A percentile compares a stretch with the other conserved stretches of the same genome.
These are phyloP conservation scores for Rhyzopertha dominica DNA, from an alignment of 1,140 invertebrate species.

Conservation along the genomic window DNA sequence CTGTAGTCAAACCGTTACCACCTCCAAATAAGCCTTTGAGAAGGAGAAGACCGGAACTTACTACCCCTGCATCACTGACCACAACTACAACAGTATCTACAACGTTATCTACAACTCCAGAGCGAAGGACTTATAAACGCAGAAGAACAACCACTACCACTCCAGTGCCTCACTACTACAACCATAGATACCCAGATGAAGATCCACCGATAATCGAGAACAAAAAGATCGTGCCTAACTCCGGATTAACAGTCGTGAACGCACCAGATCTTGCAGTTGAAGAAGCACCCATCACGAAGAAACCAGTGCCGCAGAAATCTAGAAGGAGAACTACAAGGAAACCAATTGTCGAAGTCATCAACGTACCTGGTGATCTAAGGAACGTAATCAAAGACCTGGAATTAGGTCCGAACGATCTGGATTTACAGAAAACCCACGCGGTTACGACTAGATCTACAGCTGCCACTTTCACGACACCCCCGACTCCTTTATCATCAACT, in stretches of 20 bases:
- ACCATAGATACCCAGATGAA: constrained; percentile 30
- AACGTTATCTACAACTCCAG: not conserved
- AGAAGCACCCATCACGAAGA: not conserved
- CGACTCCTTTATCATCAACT: constrained; percentile 15
- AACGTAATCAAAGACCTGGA: constrained; percentile 22
- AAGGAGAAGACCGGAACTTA: constrained; percentile 5
- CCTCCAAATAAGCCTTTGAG: constrained; percentile 1
- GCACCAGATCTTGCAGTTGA: constrained; percentile 14
- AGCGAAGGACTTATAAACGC: constrained; percentile 5
- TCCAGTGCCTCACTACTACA: constrained; percentile 20
- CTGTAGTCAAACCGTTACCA: constrained; percentile 1
- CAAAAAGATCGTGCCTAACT: constrained; percentile 5
- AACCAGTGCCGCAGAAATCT: not conserved
- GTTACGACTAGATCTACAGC: constrained; percentile 22
- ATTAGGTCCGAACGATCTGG: constrained; percentile 10
- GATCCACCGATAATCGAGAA: constrained; percentile 11
- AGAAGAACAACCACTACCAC: constrained; percentile 8
- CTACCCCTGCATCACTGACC: constrained; percentile 3
- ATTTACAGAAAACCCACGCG: constrained; percentile 16
- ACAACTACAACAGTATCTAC: constrained; percentile 13
- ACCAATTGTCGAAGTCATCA: constrained; percentile 24
- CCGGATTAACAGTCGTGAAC: constrained; percentile 15
- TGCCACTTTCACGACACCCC: constrained; percentile 21
- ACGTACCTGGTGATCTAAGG: constrained; percentile 31
- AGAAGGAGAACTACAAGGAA: constrained; percentile 10